Evolutionary conservation across 2,888 invertebrate species (phyloP), one percentile per base, ranked within the genome.

Genomic region (Noctua janthe): DNA sequence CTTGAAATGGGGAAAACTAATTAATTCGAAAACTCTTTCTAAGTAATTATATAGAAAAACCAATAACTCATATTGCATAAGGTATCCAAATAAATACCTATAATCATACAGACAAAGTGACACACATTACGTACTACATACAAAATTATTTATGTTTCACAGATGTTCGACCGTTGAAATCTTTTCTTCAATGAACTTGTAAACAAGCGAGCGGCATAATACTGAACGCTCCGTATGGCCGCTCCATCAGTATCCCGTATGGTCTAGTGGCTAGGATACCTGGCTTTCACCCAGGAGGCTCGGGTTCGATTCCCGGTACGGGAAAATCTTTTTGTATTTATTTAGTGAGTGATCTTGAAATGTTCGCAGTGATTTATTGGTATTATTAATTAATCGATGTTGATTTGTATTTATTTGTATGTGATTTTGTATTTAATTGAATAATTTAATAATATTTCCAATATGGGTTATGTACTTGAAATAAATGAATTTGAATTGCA

Each of bases 251-350:
- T 62, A 90, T 97, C 97, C 97, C 97, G 97, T 97, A 97, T 97
- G 97, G 97, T 97, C 97, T 97, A 97, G 97, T 97, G 97, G 97
- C 97, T 97, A 97, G 97, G 97, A 97, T 97, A 97, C 97, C 97
- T 97, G 97, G 97, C 97, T 97, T 97, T 97, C 97, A 97, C 97
- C 97, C 97, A 97, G 97, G 97, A 97, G 97, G 97, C 97, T 97
- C 97, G 97, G 97, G 97, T 98, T 98, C 97, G 97, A 98, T 97
- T 97, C 97, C 97, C 97, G 97, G 97, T 97, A 97, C 97, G 97
- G 97, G 97, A 97, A 97, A 82, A n/a, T 13, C 2, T 73, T 84
- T 88, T 89, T 85, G 11, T 17, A n/a, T 35, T 17, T 77, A 49
- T 49, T 49, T 49, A 4, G 49, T 15, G 49, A 49, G 15, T 49